Base-by-base conservation (phyloP, 2,113 vertebrate species). In the Proterorhinus semilunaris region DNA sequence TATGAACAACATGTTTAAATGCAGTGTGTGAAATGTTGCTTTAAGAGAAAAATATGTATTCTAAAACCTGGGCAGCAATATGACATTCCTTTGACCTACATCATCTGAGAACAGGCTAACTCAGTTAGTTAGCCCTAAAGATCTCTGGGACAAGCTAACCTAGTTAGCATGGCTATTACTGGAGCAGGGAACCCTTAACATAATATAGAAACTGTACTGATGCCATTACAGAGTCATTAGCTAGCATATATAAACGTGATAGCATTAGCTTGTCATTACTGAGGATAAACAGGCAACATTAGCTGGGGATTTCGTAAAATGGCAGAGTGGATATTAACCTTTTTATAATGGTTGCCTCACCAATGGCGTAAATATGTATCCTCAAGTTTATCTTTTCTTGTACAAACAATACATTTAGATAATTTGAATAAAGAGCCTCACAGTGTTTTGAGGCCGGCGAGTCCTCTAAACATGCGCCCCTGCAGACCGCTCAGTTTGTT, bases 401-500 rank as follows among this genome's bases (percentile, higher is more conserved):
- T 4, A 53, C 5, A 53, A 53, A 17, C 17, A 7, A 17, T 17
- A 17, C 17, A 53, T 5, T 17, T 17, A 17, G 7, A 17, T 17
- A 53, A 17, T 17, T 53, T 9, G n/a, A 17, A 53, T 16, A 61
- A 21, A 9, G 5, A 27, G 12, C 93, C 97, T 95, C 76, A 99
- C 97, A 99, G 76, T 0, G 96, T 99, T 87, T 97, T 98, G 1
- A 98, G 94, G 13, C 95, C 92, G 0, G 79, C 80, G 57, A 99
- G 95, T 44, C 97, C 97, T 12, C 85, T 90, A 88, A 99, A 97
- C 95, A 95, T 94, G 62, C 94, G 91, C 0, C 96, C 96, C 0
- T 98, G 95, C 69, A 97, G 87, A 0, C 84, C 80, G 1, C 95
- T 95, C 76, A 99, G 92, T 83, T 95, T 95, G 91, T 99, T 99